Conservation (phyloP, 2,888 invertebrate genomes). For the Petrolisthes cinctipes region DNA sequence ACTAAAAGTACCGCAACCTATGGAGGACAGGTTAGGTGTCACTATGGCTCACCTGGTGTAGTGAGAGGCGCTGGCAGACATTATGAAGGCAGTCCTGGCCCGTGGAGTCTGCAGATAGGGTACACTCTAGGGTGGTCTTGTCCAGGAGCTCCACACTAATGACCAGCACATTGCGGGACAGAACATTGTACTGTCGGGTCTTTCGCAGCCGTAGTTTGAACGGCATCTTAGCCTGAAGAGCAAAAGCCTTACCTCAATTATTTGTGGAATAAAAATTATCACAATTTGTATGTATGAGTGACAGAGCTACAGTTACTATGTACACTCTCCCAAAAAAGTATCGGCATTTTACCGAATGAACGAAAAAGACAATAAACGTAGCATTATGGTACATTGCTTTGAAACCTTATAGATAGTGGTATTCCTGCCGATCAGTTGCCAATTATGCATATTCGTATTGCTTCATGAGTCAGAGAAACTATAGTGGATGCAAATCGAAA, state of each 20-base stretch:
- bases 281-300: too few relatives aligned
- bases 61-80: conserved; percentile 92
- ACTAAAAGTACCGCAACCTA: not conserved
- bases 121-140: conserved; percentile 93
- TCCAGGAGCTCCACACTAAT: conserved; percentile 95
- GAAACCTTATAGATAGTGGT: too few relatives aligned
- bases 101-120: conserved; percentile 91
- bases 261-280: too few relatives aligned
- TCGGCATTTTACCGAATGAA: too few relatives aligned
- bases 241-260: not conserved
- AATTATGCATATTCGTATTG: too few relatives aligned
- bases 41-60: conserved; percentile 79
- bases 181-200: conserved; percentile 91
- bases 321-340: too few relatives aligned
- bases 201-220: conserved; percentile 64
- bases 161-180: conserved; percentile 94
- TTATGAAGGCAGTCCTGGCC: conserved; percentile 95
- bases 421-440: too few relatives aligned
- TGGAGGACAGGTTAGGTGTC: not conserved
- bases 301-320: not conserved
- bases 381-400: too few relatives aligned
- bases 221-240: conserved; percentile 53
- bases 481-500: too few relatives aligned
- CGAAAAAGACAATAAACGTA: too few relatives aligned
- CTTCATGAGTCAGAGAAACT: too few relatives aligned